Percentiles rank a stretch among this genome's conserved stretches.
phyloP scores from a whole-genome alignment of 2,888 invertebrate species.

The Halictus ligatus region DNA sequence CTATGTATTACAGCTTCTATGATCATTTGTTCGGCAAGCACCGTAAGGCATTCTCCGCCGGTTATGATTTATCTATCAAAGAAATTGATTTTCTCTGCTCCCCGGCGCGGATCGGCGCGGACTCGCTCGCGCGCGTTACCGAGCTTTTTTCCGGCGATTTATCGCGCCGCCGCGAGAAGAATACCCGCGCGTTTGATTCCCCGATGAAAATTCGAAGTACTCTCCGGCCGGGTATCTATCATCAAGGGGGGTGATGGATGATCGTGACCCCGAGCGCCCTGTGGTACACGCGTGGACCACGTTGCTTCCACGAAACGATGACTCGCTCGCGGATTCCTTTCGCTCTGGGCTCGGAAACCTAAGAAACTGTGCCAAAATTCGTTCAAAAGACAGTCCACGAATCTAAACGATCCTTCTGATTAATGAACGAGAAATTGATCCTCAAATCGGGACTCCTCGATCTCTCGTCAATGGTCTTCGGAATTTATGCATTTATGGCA shows the following conservation, averaged over 20 bases:
- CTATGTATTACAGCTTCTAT: slow-evolving; percentile 60
- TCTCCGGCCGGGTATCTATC: slow-evolving; percentile 48
- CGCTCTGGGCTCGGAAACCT: background rate
- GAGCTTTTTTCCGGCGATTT: slow-evolving; percentile 52
- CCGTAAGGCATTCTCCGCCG: slow-evolving; percentile 50
- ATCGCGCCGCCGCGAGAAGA: slow-evolving; percentile 57
- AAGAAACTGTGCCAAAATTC: background rate
- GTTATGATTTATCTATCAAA: slow-evolving; percentile 59
- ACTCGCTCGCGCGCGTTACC: background rate
- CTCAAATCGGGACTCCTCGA: no score
- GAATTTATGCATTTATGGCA: background rate
- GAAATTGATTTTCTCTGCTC: slow-evolving; percentile 60
- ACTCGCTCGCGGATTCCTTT: background rate
- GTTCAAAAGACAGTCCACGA: background rate
- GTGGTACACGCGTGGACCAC: slow-evolving; percentile 29
- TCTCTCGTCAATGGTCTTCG: background rate
- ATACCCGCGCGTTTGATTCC: slow-evolving; percentile 38
- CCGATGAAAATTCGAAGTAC: slow-evolving; percentile 57
- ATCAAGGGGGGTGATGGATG: slow-evolving; percentile 52
- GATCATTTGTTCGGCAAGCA: slow-evolving; percentile 60
- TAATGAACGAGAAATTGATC: background rate
- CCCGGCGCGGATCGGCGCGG: slow-evolving; percentile 6
- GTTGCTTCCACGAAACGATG: slow-evolving; percentile 32
- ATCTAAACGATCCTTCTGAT: background rate
- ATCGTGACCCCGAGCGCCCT: slow-evolving; percentile 27